Conservation (phyloP, 2,888 invertebrate genomes). For the Ectemnius lituratus region DNA sequence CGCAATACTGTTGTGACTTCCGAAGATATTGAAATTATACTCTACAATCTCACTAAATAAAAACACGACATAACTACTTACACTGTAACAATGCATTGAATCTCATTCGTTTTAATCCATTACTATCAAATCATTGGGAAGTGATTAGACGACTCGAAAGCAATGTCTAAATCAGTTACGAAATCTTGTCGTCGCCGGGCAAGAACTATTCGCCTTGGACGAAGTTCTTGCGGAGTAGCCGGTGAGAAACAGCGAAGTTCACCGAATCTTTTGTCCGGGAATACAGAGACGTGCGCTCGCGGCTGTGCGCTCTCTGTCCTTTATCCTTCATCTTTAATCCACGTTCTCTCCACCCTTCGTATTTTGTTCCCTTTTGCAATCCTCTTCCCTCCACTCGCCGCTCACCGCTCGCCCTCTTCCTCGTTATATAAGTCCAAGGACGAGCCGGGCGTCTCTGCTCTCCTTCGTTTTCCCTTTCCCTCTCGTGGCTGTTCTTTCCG, state of each 20-base stretch:
- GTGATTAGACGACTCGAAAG: too few species aligned
- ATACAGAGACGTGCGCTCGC: conserved; percentile 6
- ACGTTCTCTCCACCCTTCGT: conserved; percentile 38
- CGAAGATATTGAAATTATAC: too few species aligned
- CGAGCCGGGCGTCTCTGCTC: conserved; percentile 43
- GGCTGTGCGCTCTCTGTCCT: conserved; percentile 15
- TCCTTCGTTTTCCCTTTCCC: conserved; percentile 21
- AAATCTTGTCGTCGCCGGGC: too few species aligned
- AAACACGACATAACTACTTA: too few species aligned
- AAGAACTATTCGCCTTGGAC: too few species aligned
- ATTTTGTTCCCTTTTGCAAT: conserved; percentile 53
- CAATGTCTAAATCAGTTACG: too few species aligned
- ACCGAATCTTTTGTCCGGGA: conserved; percentile 19
- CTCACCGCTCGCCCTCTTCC: conserved; percentile 48
- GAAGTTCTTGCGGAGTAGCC: background rate
- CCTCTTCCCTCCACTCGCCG: conserved; percentile 36
- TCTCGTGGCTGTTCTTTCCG: conserved; percentile 6
- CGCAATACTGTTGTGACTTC: too few species aligned
- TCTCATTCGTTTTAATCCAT: background rate
- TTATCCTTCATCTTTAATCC: conserved; percentile 53
- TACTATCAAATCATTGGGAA: too few species aligned
- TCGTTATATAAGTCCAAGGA: conserved; percentile 72
- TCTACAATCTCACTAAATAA: too few species aligned
- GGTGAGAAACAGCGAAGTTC: conserved; percentile 15
- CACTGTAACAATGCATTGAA: too few species aligned